phyloP scores from a whole-genome alignment of 2,113 vertebrate genomes.

The Bolborhynchus lineola region DNA sequence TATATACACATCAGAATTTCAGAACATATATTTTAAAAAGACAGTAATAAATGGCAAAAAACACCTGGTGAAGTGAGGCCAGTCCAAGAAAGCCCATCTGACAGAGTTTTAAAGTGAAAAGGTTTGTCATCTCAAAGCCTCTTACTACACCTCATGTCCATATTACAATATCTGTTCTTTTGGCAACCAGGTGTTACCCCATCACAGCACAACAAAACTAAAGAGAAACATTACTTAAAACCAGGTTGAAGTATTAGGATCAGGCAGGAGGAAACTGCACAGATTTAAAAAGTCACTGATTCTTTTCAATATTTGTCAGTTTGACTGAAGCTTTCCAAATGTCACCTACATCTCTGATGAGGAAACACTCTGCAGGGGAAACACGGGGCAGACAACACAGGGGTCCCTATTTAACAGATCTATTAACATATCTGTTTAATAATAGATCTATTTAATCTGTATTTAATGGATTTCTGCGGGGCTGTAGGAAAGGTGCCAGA shows the following conservation, averaged over 20 bases:
- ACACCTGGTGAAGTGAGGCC: slow-evolving; percentile 20
- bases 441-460: too few species aligned
- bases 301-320: background rate
- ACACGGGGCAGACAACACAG: rapidly evolving
- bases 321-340: background rate
- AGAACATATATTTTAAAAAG: slow-evolving; percentile 47
- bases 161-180: rapidly evolving
- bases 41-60: slow-evolving; percentile 55
- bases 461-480: too few species aligned
- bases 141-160: rapidly evolving
- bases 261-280: too few species aligned
- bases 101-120: background rate
- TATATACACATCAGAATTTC: slow-evolving; percentile 66
- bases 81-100: background rate
- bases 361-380: background rate
- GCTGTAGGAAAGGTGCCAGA: too few species aligned
- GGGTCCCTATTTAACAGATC: too few species aligned
- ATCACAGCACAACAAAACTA: rapidly evolving
- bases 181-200: background rate
- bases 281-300: background rate
- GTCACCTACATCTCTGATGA: background rate
- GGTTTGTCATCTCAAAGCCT: background rate
- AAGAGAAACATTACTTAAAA: rapidly evolving
- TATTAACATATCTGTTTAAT: too few species aligned
- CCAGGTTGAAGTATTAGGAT: background rate